These are phyloP conservation scores for Leucophora obtusa DNA, from an alignment of 2,888 invertebrate species.

Conservation along the genomic window DNA sequence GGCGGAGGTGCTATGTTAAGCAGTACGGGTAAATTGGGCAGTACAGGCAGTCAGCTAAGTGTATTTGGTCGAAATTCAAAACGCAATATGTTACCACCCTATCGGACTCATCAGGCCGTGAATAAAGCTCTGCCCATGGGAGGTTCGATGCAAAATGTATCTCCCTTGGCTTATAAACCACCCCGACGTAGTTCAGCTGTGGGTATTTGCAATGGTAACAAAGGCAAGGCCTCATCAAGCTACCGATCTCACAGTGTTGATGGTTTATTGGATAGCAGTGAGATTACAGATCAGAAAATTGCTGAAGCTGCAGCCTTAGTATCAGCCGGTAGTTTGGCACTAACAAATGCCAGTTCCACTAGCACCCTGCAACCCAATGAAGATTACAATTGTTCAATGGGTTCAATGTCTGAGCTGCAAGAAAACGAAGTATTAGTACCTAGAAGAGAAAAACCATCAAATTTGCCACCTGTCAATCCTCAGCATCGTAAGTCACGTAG, in stretches of 20 bases:
- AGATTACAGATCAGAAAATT: conserved; percentile 71
- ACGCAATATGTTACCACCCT: conserved; percentile 74
- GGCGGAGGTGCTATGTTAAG: conserved; percentile 71
- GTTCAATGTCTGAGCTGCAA: conserved; percentile 57
- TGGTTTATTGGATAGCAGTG: conserved; percentile 80
- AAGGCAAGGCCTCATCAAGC: conserved; percentile 76
- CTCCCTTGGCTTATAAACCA: conserved; percentile 71
- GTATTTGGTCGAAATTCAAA: conserved; percentile 73
- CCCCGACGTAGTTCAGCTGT: conserved; percentile 76
- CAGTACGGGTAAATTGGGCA: conserved; percentile 69
- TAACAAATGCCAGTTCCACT: conserved; percentile 74
- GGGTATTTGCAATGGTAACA: conserved; percentile 74
- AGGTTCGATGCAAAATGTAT: conserved; percentile 74
- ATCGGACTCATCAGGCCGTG: conserved; percentile 72
- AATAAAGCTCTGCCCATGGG: conserved; percentile 66
- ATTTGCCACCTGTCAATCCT: conserved; percentile 69
- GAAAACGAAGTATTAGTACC: conserved; percentile 68
- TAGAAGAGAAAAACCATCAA: conserved; percentile 72
- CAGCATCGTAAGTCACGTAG: conserved; percentile 82
- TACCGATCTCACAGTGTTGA: conserved; percentile 83
- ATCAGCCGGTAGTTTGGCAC: conserved; percentile 73
- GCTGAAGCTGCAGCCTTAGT: conserved; percentile 74
- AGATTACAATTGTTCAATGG: conserved; percentile 56
- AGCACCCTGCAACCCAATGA: conserved; percentile 71
- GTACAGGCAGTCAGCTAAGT: conserved; percentile 68